A percentile compares a stretch with the other conserved stretches of the same genome.
These are phyloP conservation scores for Epirrhoe tristata DNA, from an alignment of 2,888 invertebrate genomes.

Conservation along the genomic window DNA sequence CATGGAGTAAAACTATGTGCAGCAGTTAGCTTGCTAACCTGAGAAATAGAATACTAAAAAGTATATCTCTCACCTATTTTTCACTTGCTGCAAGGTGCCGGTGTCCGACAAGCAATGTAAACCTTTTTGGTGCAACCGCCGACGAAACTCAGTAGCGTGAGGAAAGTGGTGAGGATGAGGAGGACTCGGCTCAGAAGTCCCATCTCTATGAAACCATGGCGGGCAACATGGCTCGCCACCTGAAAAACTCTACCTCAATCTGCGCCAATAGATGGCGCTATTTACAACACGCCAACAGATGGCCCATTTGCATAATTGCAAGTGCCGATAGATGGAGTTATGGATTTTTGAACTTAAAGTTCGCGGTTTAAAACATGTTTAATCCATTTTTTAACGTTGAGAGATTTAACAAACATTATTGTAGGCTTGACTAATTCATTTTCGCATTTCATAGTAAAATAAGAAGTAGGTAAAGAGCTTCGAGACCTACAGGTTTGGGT, in stretches of 20 bases:
- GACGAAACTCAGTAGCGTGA: slow-evolving; percentile 55
- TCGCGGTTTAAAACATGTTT: not conserved
- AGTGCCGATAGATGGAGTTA: too few species aligned
- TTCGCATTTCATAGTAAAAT: not conserved
- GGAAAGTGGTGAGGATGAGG: slow-evolving; percentile 51
- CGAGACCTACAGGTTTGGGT: slow-evolving; percentile 47
- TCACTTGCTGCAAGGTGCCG: slow-evolving; percentile 69
- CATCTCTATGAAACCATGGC: slow-evolving; percentile 61
- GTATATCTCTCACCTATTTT: slow-evolving; percentile 29
- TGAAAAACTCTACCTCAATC: slow-evolving; percentile 49
- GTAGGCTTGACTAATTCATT: too few species aligned
- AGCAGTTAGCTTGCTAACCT: too few species aligned
- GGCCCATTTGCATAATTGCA: slow-evolving; percentile 10
- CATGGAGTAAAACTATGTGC: too few species aligned
- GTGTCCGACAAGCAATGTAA: slow-evolving; percentile 69
- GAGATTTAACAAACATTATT: not conserved
- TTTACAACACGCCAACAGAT: slow-evolving; percentile 23
- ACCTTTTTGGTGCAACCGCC: slow-evolving; percentile 67
- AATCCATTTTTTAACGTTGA: not conserved
- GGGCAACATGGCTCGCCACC: slow-evolving; percentile 43
- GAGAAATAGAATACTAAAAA: not conserved
- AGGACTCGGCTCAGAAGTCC: slow-evolving; percentile 56
- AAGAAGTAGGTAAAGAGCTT: not conserved
- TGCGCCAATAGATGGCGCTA: slow-evolving; percentile 28
- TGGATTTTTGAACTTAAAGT: not conserved